Evolutionary conservation across 37 sponge, comb jelly and placozoan genomes (phyloP).

Genomic region (Aphrocallistes beatrix): DNA sequence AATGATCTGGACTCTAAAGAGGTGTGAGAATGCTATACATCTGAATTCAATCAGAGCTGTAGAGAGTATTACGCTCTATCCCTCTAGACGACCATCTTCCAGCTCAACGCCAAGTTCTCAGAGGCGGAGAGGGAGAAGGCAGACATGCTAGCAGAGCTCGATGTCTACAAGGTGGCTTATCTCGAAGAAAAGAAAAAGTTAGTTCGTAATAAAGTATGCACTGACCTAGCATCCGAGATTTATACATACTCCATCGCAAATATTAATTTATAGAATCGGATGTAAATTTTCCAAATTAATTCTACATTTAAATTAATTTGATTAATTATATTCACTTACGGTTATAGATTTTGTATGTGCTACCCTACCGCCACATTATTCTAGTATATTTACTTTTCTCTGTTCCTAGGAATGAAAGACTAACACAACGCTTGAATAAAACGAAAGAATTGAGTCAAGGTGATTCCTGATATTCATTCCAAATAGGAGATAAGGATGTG

Average conservation of each 20-base stretch:
- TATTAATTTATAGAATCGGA: too few relatives aligned
- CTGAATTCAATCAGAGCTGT: neutral
- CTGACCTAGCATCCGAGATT: too few relatives aligned
- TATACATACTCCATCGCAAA: too few relatives aligned
- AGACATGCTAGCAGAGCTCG: neutral
- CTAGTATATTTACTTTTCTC: neutral
- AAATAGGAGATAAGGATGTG: too few relatives aligned
- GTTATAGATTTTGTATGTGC: too few relatives aligned
- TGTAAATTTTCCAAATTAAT: too few relatives aligned
- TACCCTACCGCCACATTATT: too few relatives aligned
- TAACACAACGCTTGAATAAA: neutral
- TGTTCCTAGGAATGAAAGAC: slow-evolving; percentile 10
- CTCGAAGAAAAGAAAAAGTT: neutral
- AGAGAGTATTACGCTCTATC: neutral
- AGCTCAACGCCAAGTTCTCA: neutral
- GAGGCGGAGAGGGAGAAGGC: neutral
- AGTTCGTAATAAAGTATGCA: too few relatives aligned
- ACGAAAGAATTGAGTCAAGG: neutral
- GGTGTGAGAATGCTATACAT: neutral
- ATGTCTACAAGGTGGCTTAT: slow-evolving; percentile 6
- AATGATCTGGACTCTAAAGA: neutral
- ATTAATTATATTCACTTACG: too few relatives aligned
- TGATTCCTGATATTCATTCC: too few relatives aligned
- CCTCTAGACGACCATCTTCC: neutral
- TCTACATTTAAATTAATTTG: too few relatives aligned